A percentile compares a stretch with the other conserved stretches of the same genome.
These are phyloP conservation scores for Muscicapa striata DNA, from an alignment of 2,797 vertebrate species.

Conservation along the genomic window DNA sequence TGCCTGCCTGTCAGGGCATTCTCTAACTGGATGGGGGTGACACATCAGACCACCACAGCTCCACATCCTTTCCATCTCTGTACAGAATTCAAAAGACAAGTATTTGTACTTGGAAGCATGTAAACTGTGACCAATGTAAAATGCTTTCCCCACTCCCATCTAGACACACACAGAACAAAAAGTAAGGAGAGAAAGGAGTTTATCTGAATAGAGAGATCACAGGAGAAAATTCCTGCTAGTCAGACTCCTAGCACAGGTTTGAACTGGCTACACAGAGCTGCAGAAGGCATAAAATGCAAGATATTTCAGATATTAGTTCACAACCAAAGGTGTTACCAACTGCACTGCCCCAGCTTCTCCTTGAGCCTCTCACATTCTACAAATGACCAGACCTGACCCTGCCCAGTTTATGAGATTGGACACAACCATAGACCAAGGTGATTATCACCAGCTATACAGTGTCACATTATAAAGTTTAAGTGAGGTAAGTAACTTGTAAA, in stretches of 20 bases:
- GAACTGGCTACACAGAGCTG: background rate
- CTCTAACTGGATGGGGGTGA: background rate
- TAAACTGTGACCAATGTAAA: background rate
- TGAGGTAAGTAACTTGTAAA: conserved; percentile 54
- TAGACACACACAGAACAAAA: background rate
- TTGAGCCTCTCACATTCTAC: background rate
- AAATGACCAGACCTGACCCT: background rate
- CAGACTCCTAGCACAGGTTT: background rate
- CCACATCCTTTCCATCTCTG: background rate
- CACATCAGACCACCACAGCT: background rate
- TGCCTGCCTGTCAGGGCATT: background rate
- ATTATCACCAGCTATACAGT: conserved; percentile 64
- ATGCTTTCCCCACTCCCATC: background rate
- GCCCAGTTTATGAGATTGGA: conserved; percentile 40
- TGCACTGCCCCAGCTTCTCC: background rate
- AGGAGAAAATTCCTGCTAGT: background rate
- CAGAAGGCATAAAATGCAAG: background rate
- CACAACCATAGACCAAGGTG: background rate
- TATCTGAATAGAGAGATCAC: background rate
- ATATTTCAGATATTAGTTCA: background rate
- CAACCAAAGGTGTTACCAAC: background rate
- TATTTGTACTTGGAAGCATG: background rate
- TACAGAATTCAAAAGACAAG: background rate
- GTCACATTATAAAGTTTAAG: conserved; percentile 51
- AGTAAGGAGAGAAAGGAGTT: background rate